Base-by-base conservation (phyloP, 2,888 invertebrate species). In the Plebejus anna region DNA sequence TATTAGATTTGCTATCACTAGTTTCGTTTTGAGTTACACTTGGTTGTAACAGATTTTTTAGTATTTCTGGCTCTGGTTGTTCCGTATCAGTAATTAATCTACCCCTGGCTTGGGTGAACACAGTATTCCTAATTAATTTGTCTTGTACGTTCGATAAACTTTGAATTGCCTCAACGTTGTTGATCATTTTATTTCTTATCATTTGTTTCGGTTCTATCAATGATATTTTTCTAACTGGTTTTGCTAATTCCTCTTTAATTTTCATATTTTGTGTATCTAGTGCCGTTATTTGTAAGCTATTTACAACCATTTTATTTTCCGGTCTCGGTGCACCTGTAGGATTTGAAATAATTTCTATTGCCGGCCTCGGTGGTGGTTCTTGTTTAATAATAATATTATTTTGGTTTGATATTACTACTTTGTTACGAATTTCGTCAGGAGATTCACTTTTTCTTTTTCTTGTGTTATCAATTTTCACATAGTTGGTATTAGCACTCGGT, bases 391-490 rank as follows among this genome's bases (percentile, higher is more conserved):
- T 80, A 28, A 51, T 78, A 57, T 78, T 79, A 22, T 78, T 77
- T 51, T 78, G 75, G 36, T 78, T 79, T 73, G 78, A 78, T 9
- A 79, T 77, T 71, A 79, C 77, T 36, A 82, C 76, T 75, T 84
- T 85, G 76, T 82, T 86, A 36, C 84, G 82, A 38, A 83, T 78
- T 22, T 90, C 90, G 80, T 91, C 91, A 0, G 91, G 91, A 4
- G 90, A 90, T 85, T 90, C 90, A 70, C 90, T 90, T 82, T 91
- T 91, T 80, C 91, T 84, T 83, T 90, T 91, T 79, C 88, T 86
- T 22, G 78, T 81, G 13, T 77, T 78, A 80, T 81, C 82, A 72
- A 79, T 80, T 79, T 80, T 80, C 32, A 78, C 71, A 57, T 77
- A 79, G 75, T 77, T 79, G 32, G 77, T 66, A 32, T 72, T 79